These are phyloP conservation scores for Tonatia bakeri DNA, from an alignment of 2,113 vertebrate genomes.

Conservation along the genomic window DNA sequence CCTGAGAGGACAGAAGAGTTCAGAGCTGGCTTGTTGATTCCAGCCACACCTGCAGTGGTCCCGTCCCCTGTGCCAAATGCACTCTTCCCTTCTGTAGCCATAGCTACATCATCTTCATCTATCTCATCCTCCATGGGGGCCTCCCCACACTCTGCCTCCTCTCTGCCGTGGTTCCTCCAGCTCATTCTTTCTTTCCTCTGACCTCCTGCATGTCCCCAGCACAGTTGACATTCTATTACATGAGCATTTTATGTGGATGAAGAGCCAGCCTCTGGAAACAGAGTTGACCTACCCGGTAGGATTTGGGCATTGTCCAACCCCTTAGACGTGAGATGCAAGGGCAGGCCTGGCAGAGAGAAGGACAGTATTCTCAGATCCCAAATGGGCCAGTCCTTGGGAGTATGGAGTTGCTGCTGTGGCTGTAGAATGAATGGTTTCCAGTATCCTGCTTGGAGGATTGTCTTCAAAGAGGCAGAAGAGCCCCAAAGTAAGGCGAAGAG, in stretches of 20 bases:
- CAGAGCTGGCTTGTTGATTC: background rate
- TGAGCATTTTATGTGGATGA: background rate
- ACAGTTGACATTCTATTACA: background rate
- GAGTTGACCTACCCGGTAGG: accelerated
- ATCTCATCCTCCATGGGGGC: background rate
- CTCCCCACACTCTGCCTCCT: background rate
- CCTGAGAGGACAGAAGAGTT: background rate
- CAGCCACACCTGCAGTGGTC: no score
- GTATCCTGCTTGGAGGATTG: background rate
- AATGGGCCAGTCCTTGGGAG: background rate
- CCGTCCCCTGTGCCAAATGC: background rate
- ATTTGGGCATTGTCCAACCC: background rate
- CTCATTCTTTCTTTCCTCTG: background rate
- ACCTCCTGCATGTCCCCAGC: accelerated
- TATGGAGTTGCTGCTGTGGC: background rate
- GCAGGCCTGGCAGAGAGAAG: background rate
- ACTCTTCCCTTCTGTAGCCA: background rate
- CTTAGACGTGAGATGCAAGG: background rate
- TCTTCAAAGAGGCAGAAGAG: background rate
- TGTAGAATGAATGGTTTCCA: background rate
- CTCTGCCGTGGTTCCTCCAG: background rate
- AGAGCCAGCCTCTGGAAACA: background rate
- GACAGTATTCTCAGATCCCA: background rate
- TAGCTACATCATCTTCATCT: background rate
- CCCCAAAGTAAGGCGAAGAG: background rate